Conservation (phyloP, 1,140 invertebrate species). For the Hylyphantes graminicola region DNA sequence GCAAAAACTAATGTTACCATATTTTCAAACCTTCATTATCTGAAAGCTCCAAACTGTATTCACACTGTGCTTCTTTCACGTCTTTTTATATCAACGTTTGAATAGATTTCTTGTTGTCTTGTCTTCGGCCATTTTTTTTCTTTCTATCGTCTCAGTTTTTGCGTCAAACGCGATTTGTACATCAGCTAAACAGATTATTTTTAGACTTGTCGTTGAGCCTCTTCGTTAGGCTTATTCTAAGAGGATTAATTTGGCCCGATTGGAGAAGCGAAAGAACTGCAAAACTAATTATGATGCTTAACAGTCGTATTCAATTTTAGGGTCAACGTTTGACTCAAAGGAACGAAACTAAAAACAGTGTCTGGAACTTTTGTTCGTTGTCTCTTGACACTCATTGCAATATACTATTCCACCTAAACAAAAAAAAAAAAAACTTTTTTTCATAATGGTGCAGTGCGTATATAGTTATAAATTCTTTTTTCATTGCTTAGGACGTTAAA, state of each 20-base stretch:
- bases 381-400: too few relatives aligned
- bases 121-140: neutral
- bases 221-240: constrained; percentile 38
- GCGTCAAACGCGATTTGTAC: constrained; percentile 17
- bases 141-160: constrained; percentile 34
- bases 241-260: constrained; percentile 20
- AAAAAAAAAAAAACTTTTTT: too few relatives aligned
- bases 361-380: too few relatives aligned
- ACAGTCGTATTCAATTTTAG: constrained; percentile 8
- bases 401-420: too few relatives aligned
- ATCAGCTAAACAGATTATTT: constrained; percentile 43
- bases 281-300: constrained; percentile 41
- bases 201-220: neutral
- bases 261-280: constrained; percentile 27
- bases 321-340: constrained; percentile 17
- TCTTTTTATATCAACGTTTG: too few relatives aligned
- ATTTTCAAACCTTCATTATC: too few relatives aligned
- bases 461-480: too few relatives aligned
- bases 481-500: too few relatives aligned
- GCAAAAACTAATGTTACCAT: too few relatives aligned
- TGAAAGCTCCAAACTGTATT: too few relatives aligned
- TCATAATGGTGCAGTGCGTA: too few relatives aligned
- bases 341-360: neutral
- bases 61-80: too few relatives aligned
- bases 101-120: neutral